Conservation (phyloP, 2,797 vertebrate species). For the Falco naumanni region DNA sequence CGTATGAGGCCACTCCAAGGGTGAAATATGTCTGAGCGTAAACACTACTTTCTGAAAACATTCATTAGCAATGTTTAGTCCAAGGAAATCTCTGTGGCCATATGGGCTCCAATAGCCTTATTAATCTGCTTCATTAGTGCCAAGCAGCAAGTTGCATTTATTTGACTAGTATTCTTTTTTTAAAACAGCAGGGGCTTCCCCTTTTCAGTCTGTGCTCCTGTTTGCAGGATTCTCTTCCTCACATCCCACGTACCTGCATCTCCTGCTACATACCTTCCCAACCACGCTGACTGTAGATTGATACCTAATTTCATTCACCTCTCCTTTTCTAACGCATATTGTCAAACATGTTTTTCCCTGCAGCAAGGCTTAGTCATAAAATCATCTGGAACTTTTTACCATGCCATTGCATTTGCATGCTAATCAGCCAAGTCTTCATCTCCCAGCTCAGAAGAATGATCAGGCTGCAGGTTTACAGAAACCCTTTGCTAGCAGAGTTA, state of each 20-base stretch:
- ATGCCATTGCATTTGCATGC: constrained; percentile 31
- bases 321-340: constrained; percentile 25
- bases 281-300: not conserved
- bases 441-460: not conserved
- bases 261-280: not conserved
- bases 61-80: constrained; percentile 3
- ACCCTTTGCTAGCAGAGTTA: not conserved
- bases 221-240: not conserved
- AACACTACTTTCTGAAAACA: not conserved
- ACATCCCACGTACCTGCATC: not conserved
- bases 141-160: constrained; percentile 40
- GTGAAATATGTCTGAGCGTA: not conserved
- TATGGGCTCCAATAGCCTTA: constrained; percentile 5
- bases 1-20: rapidly evolving
- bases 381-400: constrained; percentile 25
- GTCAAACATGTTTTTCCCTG: constrained; percentile 14
- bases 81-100: constrained; percentile 12
- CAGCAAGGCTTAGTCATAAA: constrained; percentile 29
- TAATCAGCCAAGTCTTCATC: constrained; percentile 5
- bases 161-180: not conserved
- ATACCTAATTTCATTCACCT: constrained; percentile 35
- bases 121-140: constrained; percentile 18
- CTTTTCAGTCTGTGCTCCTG: not conserved
- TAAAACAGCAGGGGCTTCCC: not conserved
- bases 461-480: not conserved